Conservation (phyloP, 2,113 vertebrate species). For the Sinocyclocheilus anshuiensis region DNA sequence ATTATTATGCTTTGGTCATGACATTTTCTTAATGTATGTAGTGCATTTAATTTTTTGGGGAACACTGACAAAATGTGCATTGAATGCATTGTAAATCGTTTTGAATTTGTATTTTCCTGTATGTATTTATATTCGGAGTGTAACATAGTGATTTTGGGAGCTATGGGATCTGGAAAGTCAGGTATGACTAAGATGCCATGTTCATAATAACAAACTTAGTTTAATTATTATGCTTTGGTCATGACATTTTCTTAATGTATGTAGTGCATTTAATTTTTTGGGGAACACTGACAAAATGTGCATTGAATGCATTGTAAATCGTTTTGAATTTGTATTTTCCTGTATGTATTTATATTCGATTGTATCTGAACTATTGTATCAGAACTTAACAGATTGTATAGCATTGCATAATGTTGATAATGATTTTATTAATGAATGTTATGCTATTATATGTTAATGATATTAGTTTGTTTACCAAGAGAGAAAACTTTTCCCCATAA, state of each 20-base stretch:
- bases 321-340: neutral
- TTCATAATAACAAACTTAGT: neutral
- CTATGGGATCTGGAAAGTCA: conserved; percentile 85
- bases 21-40: neutral
- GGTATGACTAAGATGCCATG: conserved; percentile 66
- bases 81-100: neutral
- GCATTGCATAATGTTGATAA: neutral
- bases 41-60: neutral
- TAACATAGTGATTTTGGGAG: conserved; percentile 85
- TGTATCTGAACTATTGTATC: neutral
- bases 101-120: neutral
- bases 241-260: neutral
- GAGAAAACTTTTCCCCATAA: neutral
- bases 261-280: neutral
- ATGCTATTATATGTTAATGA: neutral
- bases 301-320: neutral
- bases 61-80: no score
- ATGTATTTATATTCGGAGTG: no score
- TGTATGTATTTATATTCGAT: neutral
- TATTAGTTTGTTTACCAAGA: neutral
- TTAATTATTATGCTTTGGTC: neutral
- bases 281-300: neutral
- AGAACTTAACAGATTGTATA: neutral
- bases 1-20: neutral
- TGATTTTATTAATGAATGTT: neutral